phyloP scores from a whole-genome alignment of 2,888 invertebrate species.

The Noctua comes region DNA sequence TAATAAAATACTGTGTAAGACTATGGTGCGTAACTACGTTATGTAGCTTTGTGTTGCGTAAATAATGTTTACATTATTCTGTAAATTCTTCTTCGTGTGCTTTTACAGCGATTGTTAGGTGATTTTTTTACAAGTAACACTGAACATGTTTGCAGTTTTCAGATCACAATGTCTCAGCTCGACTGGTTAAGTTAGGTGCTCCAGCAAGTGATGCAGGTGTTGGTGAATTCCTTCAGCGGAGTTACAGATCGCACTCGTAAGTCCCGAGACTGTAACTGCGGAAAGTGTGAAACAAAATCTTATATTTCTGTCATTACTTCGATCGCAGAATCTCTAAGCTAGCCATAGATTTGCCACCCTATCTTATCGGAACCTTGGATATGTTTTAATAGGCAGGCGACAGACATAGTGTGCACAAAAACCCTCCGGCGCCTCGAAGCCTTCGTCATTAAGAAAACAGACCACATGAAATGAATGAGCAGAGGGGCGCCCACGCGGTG shows the following conservation, averaged over 20 bases:
- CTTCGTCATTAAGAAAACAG: slow-evolving; percentile 84
- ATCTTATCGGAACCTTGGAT: slow-evolving; percentile 50
- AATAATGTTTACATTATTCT: neutral
- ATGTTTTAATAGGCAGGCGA: slow-evolving; percentile 63
- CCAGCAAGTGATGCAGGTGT: neutral
- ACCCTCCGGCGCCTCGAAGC: slow-evolving; percentile 77
- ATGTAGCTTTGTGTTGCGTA: neutral
- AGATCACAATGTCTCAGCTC: neutral
- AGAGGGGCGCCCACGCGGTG: slow-evolving; percentile 84
- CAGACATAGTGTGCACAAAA: slow-evolving; percentile 70
- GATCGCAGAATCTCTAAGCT: neutral
- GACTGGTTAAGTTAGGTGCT: neutral
- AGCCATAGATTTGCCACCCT: slow-evolving; percentile 28
- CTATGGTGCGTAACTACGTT: slow-evolving; percentile 17
- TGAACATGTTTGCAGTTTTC: neutral
- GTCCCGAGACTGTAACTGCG: neutral
- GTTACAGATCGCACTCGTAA: neutral
- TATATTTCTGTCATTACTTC: neutral
- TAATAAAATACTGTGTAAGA: slow-evolving; percentile 29
- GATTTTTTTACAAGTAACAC: neutral
- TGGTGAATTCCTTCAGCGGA: neutral
- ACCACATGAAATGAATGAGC: slow-evolving; percentile 84
- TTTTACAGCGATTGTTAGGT: neutral
- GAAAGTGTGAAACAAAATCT: neutral
- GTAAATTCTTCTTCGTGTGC: neutral